Conservation (phyloP, 2,888 invertebrate species). For the Perizoma affinitatum region DNA sequence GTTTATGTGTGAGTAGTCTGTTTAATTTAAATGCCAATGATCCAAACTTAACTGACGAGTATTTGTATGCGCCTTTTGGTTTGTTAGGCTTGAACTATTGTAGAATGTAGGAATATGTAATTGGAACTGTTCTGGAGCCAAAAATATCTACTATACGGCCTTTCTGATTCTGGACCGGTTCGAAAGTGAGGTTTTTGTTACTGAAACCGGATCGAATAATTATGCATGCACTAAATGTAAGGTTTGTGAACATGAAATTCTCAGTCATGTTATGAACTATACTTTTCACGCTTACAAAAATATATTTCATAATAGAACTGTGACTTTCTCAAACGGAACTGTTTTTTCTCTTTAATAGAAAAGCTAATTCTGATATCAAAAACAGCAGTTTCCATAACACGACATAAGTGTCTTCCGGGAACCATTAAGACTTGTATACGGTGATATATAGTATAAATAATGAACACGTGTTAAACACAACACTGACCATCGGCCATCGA, state of each 20-base stretch:
- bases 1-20: conserved; percentile 44
- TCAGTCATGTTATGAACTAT: not conserved
- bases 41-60: conserved; percentile 27
- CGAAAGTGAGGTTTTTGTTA: conserved; percentile 73
- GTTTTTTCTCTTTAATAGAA: conserved; percentile 4
- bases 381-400: conserved; percentile 14
- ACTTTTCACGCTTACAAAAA: not conserved
- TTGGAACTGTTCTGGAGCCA: conserved; percentile 17
- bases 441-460: conserved; percentile 33
- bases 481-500: conserved; percentile 66
- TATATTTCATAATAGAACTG: not conserved
- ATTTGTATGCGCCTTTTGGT: conserved; percentile 2
- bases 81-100: conserved; percentile 2
- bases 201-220: conserved; percentile 67
- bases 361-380: conserved; percentile 11
- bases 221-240: conserved; percentile 40
- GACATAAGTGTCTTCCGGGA: conserved; percentile 24
- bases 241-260: conserved; percentile 18
- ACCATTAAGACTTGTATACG: conserved; percentile 18
- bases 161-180: conserved; percentile 63
- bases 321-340: too few relatives aligned
- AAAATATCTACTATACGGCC: conserved; percentile 40
- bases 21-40: conserved; percentile 21
- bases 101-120: conserved; percentile 9
- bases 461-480: conserved; percentile 41